Percentiles rank a stretch among this genome's conserved stretches.
Conservation (phyloP, 1,140 invertebrate genomes). For the Gryllus bimaculatus region DNA sequence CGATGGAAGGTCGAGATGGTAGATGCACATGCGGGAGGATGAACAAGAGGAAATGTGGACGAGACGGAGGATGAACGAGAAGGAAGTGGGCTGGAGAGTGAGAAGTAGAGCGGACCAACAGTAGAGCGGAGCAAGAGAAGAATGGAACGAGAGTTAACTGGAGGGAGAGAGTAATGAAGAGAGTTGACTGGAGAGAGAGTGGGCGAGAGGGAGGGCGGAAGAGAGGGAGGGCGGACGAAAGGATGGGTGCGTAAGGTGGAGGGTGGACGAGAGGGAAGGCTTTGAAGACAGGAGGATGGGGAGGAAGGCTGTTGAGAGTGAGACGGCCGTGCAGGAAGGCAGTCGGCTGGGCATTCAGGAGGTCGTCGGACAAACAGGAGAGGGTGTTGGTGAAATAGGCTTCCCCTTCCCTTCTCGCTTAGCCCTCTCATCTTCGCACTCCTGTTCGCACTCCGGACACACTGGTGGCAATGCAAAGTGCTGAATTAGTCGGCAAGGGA, state of each 20-base stretch:
- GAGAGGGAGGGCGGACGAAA: neutral
- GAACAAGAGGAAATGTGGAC: neutral
- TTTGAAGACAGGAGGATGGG: neutral
- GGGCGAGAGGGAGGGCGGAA: neutral
- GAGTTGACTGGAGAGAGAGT: neutral
- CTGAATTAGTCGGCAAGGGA: too few species aligned
- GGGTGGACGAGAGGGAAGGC: neutral
- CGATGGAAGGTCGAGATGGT: neutral
- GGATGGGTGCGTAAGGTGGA: neutral
- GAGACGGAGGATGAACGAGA: neutral
- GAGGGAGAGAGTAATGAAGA: neutral
- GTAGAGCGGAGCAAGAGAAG: neutral
- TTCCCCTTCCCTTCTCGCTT: too few species aligned
- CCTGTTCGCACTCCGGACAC: too few species aligned
- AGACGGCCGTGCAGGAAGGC: too few species aligned
- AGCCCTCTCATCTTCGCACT: too few species aligned
- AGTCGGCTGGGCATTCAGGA: too few species aligned
- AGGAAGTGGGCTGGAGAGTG: neutral
- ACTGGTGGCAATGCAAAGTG: too few species aligned
- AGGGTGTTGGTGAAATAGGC: too few species aligned
- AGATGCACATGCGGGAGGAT: neutral
- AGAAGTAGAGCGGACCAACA: neutral
- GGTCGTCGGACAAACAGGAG: too few species aligned
- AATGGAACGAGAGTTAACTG: neutral
- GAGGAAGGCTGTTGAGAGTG: too few species aligned